Percentiles rank a stretch among this genome's conserved stretches.
Evolutionary conservation across 2,888 invertebrate genomes (phyloP).

Genomic region (Caenorhabditis imperialis): DNA sequence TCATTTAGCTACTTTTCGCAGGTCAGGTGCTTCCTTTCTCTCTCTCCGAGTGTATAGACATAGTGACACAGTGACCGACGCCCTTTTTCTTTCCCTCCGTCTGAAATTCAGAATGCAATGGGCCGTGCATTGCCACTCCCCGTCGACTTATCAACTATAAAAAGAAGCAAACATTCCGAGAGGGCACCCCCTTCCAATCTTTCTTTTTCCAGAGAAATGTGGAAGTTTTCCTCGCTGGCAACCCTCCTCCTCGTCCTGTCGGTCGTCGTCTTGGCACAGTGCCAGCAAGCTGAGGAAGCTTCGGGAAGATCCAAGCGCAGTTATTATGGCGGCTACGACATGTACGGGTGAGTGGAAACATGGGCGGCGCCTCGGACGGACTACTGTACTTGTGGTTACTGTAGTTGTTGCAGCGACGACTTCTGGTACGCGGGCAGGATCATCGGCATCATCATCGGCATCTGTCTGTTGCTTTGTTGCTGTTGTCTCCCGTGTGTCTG

Average conservation of each 20-base stretch:
- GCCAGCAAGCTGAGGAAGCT: constrained; percentile 18
- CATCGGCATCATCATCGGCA: constrained; percentile 74
- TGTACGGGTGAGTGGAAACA: constrained; percentile 57
- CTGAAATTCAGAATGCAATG: constrained; percentile 22
- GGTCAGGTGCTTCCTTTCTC: too few relatives aligned
- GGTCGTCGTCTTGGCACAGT: constrained; percentile 1
- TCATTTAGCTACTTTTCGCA: too few relatives aligned
- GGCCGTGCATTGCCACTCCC: constrained; percentile 35
- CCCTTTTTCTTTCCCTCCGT: too few relatives aligned
- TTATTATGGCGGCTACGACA: constrained; percentile 65
- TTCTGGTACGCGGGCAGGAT: constrained; percentile 77
- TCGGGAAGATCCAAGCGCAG: constrained; percentile 49
- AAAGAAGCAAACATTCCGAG: constrained; percentile 14
- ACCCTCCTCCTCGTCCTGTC: constrained; percentile 4
- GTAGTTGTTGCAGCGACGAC: constrained; percentile 66
- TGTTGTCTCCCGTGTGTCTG: constrained; percentile 76
- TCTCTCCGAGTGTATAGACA: too few relatives aligned
- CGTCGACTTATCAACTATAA: too few relatives aligned
- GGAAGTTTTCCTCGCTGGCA: constrained; percentile 17
- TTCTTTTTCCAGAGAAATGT: constrained; percentile 25
- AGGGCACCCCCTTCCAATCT: background rate
- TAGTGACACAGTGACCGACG: too few relatives aligned
- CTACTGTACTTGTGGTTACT: constrained; percentile 1
- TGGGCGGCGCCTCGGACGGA: background rate
- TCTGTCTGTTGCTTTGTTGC: constrained; percentile 70